These are phyloP conservation scores for Exocentrus adspersus DNA, from an alignment of 2,888 invertebrate species.

Conservation along the genomic window DNA sequence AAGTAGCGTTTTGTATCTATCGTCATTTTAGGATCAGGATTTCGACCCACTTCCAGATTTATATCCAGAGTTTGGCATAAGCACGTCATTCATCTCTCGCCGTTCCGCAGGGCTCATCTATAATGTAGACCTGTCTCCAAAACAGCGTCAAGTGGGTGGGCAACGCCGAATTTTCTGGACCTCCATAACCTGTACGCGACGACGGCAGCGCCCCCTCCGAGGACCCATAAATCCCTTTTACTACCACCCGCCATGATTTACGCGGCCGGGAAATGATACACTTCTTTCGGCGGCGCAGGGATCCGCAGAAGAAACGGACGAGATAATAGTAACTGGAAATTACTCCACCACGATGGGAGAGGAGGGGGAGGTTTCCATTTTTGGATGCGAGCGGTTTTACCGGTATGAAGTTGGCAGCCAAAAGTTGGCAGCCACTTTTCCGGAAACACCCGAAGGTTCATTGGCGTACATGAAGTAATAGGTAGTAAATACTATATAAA, in stretches of 20 bases:
- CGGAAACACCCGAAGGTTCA: too few species aligned
- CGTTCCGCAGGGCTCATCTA: too few species aligned
- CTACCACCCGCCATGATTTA: slow-evolving; percentile 31
- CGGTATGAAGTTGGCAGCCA: too few species aligned
- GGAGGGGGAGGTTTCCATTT: neutral
- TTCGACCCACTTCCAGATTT: too few species aligned
- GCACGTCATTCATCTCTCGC: too few species aligned
- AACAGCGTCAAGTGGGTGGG: too few species aligned
- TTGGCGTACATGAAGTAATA: too few species aligned
- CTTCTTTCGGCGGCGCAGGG: slow-evolving; percentile 33
- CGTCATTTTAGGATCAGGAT: neutral
- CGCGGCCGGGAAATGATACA: slow-evolving; percentile 34
- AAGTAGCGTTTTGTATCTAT: neutral
- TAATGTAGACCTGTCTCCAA: neutral
- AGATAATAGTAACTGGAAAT: slow-evolving; percentile 17
- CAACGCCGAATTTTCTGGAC: too few species aligned
- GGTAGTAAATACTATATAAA: too few species aligned
- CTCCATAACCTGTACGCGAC: slow-evolving; percentile 28
- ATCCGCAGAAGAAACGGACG: slow-evolving; percentile 24
- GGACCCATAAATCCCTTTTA: slow-evolving; percentile 39
- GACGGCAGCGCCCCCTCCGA: slow-evolving; percentile 28
- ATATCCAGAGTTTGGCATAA: too few species aligned
- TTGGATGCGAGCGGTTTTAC: neutral
- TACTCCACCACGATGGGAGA: too few species aligned
- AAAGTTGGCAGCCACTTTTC: too few species aligned